These are phyloP conservation scores for Pherbina coryleti DNA, from an alignment of 2,888 invertebrate species.

Conservation along the genomic window DNA sequence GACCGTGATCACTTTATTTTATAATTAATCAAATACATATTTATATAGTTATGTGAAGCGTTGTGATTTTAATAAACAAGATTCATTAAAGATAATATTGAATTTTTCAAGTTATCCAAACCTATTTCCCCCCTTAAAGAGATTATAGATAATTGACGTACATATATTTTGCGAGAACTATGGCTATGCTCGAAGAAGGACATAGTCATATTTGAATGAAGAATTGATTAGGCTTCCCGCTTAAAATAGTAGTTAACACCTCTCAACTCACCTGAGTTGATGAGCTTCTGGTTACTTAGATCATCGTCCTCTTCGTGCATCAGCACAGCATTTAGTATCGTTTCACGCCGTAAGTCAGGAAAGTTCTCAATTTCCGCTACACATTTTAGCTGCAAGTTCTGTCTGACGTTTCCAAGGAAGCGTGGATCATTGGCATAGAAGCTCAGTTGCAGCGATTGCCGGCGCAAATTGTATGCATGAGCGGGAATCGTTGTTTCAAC, in stretches of 20 bases:
- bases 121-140: too few relatives aligned
- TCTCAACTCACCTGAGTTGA: slow-evolving; percentile 61
- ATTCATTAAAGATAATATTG: too few relatives aligned
- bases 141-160: too few relatives aligned
- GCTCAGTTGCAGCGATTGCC: slow-evolving; percentile 63
- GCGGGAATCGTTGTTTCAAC: slow-evolving; percentile 63
- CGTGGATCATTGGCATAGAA: slow-evolving; percentile 65
- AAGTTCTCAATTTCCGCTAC: slow-evolving; percentile 65
- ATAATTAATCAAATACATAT: too few relatives aligned
- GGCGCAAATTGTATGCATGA: slow-evolving; percentile 62
- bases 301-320: slow-evolving; percentile 62
- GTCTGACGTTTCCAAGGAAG: slow-evolving; percentile 53
- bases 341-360: slow-evolving; percentile 60
- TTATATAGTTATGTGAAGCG: too few relatives aligned
- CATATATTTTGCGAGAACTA: too few relatives aligned
- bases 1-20: too few relatives aligned
- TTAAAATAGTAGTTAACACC: neutral
- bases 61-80: too few relatives aligned
- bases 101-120: too few relatives aligned
- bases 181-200: too few relatives aligned
- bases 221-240: neutral
- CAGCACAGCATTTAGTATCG: slow-evolving; percentile 57
- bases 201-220: neutral
- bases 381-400: slow-evolving; percentile 59
- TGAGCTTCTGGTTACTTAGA: slow-evolving; percentile 64